Evolutionary conservation across 2,113 vertebrate species (phyloP), one percentile per base, ranked within the genome.

Genomic region (Vulpes vulpes): DNA sequence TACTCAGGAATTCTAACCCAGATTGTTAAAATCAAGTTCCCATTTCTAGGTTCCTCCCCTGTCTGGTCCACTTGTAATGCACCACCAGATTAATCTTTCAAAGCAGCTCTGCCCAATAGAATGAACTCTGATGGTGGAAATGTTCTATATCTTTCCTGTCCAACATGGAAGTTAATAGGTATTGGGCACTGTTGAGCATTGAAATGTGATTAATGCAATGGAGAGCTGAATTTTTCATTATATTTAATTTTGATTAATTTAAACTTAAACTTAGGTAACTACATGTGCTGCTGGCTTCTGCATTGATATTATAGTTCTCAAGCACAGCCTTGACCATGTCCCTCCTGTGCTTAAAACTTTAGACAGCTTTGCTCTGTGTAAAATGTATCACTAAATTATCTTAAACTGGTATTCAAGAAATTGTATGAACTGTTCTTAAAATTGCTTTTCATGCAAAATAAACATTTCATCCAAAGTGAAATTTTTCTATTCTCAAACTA

Each of bases 241-340:
- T 87, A 80, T 83, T 94, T 91, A 65, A 83, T 38, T 76, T 90
- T 76, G 25, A 35, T 92, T 78, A n/a, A 57, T 86, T 89, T 86
- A 20, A 89, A 67, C 38, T 67, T 86, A 69, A 67, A 67, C 2
- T 14, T 67, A 59, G 71, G 35, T 83, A 94, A 55, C 19, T 79
- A 10, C 10, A 23, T 51, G 9, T 74, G 51, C 38, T 60, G 3
- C 55, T 78, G 53, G 27, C 10, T n/a, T 97, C 15, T 51, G 11
- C 12, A 23, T 1, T 67, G 16, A 23, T 55, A 38, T 76, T 71
- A 17, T 1, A 65, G 1, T 73, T 87, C 22, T 30, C 8, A 91
- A 87, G 38, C 49, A 69, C 8, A 35, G 25, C 6, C 32, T 43
- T 35, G 69, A 60, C 35, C 71, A 8, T 32, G 11, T n/a, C 20